Percentiles rank a stretch among this genome's conserved stretches.
phyloP scores from a whole-genome alignment of 2,888 invertebrate genomes.

The Mythimna vitellina region DNA sequence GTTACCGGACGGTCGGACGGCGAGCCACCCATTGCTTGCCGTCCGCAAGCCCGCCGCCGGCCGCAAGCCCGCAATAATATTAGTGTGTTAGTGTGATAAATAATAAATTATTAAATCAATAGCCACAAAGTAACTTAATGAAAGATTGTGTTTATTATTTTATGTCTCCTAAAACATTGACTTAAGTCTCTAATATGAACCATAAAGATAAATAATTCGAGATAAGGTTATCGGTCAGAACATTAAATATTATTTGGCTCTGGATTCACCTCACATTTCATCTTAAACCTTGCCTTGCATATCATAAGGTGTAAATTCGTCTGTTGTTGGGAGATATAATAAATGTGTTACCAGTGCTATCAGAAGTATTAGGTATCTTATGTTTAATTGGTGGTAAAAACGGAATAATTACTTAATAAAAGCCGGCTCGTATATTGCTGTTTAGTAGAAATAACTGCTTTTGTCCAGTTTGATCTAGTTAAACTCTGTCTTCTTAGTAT shows the following conservation, averaged over 20 bases:
- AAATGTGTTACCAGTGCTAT: slow-evolving; percentile 37
- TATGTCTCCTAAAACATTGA: slow-evolving; percentile 34
- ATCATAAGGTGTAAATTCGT: background rate
- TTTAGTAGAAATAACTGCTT: background rate
- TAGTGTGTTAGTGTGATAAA: background rate
- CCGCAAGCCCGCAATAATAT: no score
- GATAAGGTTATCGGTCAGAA: slow-evolving; percentile 54
- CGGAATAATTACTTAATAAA: slow-evolving; percentile 10
- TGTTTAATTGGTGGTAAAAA: slow-evolving; percentile 22
- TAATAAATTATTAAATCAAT: slow-evolving; percentile 4
- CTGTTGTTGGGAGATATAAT: slow-evolving; percentile 5
- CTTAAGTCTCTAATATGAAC: slow-evolving; percentile 35
- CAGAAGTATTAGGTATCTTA: slow-evolving; percentile 19
- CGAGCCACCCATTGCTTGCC: no score
- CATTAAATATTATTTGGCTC: slow-evolving; percentile 35
- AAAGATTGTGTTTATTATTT: slow-evolving; percentile 37
- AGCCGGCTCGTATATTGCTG: background rate
- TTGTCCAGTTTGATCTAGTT: background rate
- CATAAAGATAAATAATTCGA: slow-evolving; percentile 39
- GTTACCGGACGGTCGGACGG: no score
- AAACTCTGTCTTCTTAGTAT: no score
- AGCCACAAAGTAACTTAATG: slow-evolving; percentile 5
- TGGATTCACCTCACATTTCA: background rate
- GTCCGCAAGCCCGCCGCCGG: no score
- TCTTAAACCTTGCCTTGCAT: background rate